These are phyloP conservation scores for Cloeon dipterum DNA, from an alignment of 2,888 invertebrate species.

Conservation along the genomic window DNA sequence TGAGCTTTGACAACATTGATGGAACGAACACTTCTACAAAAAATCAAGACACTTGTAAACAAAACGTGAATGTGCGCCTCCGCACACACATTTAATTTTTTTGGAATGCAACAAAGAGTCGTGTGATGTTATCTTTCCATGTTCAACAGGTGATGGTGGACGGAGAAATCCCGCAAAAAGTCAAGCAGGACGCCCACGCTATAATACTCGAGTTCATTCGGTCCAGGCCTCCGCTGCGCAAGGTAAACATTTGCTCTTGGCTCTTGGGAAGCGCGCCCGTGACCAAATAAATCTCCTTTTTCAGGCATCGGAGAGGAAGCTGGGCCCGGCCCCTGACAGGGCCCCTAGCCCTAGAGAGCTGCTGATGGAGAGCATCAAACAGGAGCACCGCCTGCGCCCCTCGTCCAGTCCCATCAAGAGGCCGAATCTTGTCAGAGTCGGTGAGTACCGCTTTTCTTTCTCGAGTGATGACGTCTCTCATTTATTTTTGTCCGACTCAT, in stretches of 20 bases:
- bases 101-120: no score
- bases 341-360: slow-evolving; percentile 61
- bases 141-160: slow-evolving; percentile 46
- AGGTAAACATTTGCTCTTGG: slow-evolving; percentile 31
- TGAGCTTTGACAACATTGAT: no score
- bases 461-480: no score
- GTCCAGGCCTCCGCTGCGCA: slow-evolving; percentile 79
- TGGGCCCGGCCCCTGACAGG: slow-evolving; percentile 44
- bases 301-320: slow-evolving; percentile 61
- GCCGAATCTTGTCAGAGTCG: slow-evolving; percentile 5
- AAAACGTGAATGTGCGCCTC: no score
- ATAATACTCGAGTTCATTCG: slow-evolving; percentile 92
- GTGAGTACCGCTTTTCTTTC: slow-evolving; percentile 5
- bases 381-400: slow-evolving; percentile 36
- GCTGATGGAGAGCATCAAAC: slow-evolving; percentile 64
- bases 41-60: no score
- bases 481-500: neutral
- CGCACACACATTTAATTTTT: no score
- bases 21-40: no score
- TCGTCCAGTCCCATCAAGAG: slow-evolving; percentile 10
- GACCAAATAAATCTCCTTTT: no score
- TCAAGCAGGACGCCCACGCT: slow-evolving; percentile 86
- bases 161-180: slow-evolving; percentile 46
- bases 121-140: no score
- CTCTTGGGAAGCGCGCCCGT: no score